Conservation (phyloP, 2,888 invertebrate genomes). For the Leucozona laternaria region DNA sequence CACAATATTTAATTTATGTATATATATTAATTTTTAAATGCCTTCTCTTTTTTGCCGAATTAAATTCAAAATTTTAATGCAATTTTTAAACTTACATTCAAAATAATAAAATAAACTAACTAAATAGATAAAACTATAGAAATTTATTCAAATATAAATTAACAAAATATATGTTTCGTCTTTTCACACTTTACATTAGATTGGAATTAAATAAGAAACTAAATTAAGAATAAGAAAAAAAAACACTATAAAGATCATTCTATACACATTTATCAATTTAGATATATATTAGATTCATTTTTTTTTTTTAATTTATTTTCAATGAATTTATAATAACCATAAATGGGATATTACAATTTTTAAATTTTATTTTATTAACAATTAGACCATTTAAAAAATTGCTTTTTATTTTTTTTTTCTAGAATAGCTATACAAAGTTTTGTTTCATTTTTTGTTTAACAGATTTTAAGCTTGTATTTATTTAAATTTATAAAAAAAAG, state of each 20-base stretch:
- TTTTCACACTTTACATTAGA: conserved; percentile 40
- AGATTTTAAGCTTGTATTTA: conserved; percentile 49
- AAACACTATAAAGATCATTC: conserved; percentile 35
- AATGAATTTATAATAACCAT: conserved; percentile 46
- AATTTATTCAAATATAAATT: conserved; percentile 10
- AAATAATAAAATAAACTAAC: conserved; percentile 18
- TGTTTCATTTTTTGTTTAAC: conserved; percentile 30
- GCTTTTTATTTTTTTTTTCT: conserved; percentile 38
- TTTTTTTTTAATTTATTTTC: conserved; percentile 18
- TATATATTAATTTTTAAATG: conserved; percentile 49
- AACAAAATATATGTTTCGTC: conserved; percentile 41
- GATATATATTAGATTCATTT: conserved; percentile 21
- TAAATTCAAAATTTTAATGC: conserved; percentile 67
- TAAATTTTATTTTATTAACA: conserved; percentile 38
- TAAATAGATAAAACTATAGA: conserved; percentile 10
- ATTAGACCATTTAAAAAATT: conserved; percentile 57
- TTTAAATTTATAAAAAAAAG: conserved; percentile 46
- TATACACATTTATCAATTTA: conserved; percentile 60
- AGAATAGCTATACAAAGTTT: conserved; percentile 52
- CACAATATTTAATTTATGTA: conserved; percentile 10
- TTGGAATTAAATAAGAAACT: conserved; percentile 12
- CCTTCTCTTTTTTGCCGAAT: conserved; percentile 59
- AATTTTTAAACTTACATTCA: conserved; percentile 35
- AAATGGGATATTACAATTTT: conserved; percentile 41
- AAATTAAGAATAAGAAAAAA: conserved; percentile 41